phyloP scores from a whole-genome alignment of 2,888 invertebrate genomes.

The Andrena camellia region DNA sequence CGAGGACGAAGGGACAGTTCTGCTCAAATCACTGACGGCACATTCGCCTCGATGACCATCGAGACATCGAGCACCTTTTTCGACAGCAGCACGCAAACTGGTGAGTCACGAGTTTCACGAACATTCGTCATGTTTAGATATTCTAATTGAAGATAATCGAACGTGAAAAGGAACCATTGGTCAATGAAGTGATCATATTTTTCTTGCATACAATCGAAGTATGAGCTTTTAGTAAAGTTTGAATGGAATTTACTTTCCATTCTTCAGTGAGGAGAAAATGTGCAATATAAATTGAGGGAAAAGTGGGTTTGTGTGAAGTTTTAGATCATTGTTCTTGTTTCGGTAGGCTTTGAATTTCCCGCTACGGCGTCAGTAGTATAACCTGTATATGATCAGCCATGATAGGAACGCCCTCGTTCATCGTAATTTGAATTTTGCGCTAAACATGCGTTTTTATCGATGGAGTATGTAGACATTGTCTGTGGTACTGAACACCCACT shows the following conservation, averaged over 20 bases:
- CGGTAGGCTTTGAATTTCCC: neutral
- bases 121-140: neutral
- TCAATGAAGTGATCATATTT: neutral
- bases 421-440: conserved; percentile 9
- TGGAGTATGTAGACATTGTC: neutral
- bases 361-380: conserved; percentile 25
- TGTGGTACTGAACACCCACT: neutral
- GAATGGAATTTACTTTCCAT: no score
- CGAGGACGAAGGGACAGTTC: conserved; percentile 93
- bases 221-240: no score
- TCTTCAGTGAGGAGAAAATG: no score
- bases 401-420: neutral
- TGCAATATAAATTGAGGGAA: neutral
- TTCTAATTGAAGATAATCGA: neutral
- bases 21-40: conserved; percentile 96
- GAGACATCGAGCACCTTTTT: conserved; percentile 97
- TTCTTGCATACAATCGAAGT: no score
- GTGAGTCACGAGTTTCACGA: conserved; percentile 86
- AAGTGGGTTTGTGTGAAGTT: neutral
- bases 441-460: neutral
- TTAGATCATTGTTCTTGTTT: neutral
- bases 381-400: conserved; percentile 2
- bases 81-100: conserved; percentile 96
- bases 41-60: conserved; percentile 96
- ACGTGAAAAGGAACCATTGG: neutral